These are phyloP conservation scores for Leptinotarsa rubiginosa DNA, from an alignment of 2,888 invertebrate genomes.

Conservation along the genomic window DNA sequence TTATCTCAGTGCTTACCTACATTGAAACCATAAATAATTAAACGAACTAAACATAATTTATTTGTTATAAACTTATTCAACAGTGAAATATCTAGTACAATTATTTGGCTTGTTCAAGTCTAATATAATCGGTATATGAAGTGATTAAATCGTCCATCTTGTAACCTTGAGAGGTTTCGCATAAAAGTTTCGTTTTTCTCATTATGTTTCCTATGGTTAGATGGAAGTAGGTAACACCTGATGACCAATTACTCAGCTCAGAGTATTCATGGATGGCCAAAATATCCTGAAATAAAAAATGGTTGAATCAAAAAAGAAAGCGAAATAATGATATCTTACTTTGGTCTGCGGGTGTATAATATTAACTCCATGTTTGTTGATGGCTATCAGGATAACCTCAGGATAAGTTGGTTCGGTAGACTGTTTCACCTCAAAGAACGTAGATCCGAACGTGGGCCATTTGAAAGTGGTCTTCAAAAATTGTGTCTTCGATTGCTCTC, in stretches of 20 bases:
- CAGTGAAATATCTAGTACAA: no score
- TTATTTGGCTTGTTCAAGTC: slow-evolving; percentile 31
- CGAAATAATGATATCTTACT: slow-evolving; percentile 67
- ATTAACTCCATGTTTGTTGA: slow-evolving; percentile 91
- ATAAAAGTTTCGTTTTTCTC: slow-evolving; percentile 87
- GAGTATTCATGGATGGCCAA: slow-evolving; percentile 87
- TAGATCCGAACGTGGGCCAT: slow-evolving; percentile 93
- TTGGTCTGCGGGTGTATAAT: slow-evolving; percentile 89
- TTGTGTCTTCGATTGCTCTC: slow-evolving; percentile 82
- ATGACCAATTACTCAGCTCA: slow-evolving; percentile 94
- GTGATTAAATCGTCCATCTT: slow-evolving; percentile 97
- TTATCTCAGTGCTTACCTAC: no score
- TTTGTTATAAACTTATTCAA: no score
- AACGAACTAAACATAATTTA: no score
- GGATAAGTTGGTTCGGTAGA: slow-evolving; percentile 89
- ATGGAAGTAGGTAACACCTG: slow-evolving; percentile 94
- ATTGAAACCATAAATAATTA: no score
- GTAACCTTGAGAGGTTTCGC: slow-evolving; percentile 93
- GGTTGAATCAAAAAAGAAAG: background rate
- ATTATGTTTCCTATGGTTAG: slow-evolving; percentile 96
- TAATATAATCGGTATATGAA: slow-evolving; percentile 82
- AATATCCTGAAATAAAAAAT: slow-evolving; percentile 74
- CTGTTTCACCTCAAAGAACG: slow-evolving; percentile 95
- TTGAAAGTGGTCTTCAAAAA: slow-evolving; percentile 82
- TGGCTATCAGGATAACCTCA: slow-evolving; percentile 87